Conservation (phyloP, 2,888 invertebrate species). For the Metopia argyrocephala region DNA sequence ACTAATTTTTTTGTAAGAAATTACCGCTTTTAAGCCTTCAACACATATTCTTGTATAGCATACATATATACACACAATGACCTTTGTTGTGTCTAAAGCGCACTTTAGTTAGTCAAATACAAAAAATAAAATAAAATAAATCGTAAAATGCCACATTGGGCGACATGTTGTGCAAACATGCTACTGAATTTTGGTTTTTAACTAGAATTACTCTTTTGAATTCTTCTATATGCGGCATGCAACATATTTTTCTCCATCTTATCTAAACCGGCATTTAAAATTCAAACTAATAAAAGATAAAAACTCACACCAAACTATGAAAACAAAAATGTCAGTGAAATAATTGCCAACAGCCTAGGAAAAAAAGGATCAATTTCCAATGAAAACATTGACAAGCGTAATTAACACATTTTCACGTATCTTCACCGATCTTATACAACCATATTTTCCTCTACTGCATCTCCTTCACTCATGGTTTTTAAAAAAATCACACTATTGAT, state of each 20-base stretch:
- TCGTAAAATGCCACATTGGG: slow-evolving; percentile 72
- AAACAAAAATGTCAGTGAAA: slow-evolving; percentile 37
- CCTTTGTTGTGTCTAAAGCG: slow-evolving; percentile 18
- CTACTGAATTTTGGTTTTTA: slow-evolving; percentile 73
- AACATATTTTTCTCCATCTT: slow-evolving; percentile 37
- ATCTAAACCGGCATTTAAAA: slow-evolving; percentile 58
- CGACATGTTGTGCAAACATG: slow-evolving; percentile 78
- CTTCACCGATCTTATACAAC: not conserved
- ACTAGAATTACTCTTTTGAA: slow-evolving; percentile 35
- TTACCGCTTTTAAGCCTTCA: slow-evolving; percentile 49
- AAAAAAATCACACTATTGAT: not conserved
- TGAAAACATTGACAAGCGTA: slow-evolving; percentile 67
- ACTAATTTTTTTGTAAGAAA: slow-evolving; percentile 50
- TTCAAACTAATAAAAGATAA: too few species aligned
- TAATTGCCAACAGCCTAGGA: slow-evolving; percentile 7
- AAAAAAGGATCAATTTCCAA: slow-evolving; percentile 67
- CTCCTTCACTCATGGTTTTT: not conserved
- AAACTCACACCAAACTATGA: slow-evolving; percentile 66
- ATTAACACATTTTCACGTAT: slow-evolving; percentile 67
- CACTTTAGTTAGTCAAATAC: slow-evolving; percentile 47
- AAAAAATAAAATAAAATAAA: slow-evolving; percentile 21
- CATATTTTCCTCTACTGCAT: not conserved
- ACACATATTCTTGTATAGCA: too few species aligned
- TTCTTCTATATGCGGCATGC: slow-evolving; percentile 37
- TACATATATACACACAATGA: slow-evolving; percentile 32